A percentile compares a stretch with the other conserved stretches of the same genome.
Evolutionary conservation across 2,797 vertebrate genomes (phyloP).

Genomic region (Clarias laeviceps): DNA sequence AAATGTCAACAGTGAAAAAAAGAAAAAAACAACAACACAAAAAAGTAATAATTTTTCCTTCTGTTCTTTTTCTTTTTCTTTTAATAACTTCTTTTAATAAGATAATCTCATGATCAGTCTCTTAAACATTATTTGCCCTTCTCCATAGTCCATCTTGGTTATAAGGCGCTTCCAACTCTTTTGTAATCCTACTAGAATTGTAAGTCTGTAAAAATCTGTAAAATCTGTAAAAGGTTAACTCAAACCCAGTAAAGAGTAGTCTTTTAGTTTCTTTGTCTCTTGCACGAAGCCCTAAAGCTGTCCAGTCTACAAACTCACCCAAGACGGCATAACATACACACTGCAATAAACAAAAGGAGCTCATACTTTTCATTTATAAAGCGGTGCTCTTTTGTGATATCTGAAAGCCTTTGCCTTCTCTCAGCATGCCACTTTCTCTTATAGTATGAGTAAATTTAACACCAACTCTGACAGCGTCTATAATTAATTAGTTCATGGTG

Average conservation of each 20-base stretch:
- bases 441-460: constrained; percentile 66
- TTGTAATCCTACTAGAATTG: constrained; percentile 33
- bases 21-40: too few species aligned
- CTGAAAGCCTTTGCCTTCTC: constrained; percentile 59
- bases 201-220: constrained; percentile 8
- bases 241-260: constrained; percentile 20
- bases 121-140: constrained; percentile 1
- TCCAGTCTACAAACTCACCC: constrained; percentile 34
- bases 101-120: background rate
- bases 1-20: too few species aligned
- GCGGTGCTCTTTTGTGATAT: constrained; percentile 52
- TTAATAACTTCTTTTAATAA: background rate
- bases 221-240: background rate
- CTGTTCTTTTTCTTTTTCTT: background rate
- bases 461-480: constrained; percentile 68
- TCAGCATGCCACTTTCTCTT: constrained; percentile 57
- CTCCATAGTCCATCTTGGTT: constrained; percentile 59
- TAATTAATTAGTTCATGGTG: constrained; percentile 79
- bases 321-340: constrained; percentile 33
- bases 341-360: constrained; percentile 50
- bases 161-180: constrained; percentile 49
- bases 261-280: constrained; percentile 50
- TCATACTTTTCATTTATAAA: constrained; percentile 43
- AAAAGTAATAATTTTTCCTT: background rate
- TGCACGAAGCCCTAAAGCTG: constrained; percentile 41